Evolutionary conservation across 2,888 invertebrate genomes (phyloP), one percentile per base, ranked within the genome.

Genomic region (Clanis bilineata): DNA sequence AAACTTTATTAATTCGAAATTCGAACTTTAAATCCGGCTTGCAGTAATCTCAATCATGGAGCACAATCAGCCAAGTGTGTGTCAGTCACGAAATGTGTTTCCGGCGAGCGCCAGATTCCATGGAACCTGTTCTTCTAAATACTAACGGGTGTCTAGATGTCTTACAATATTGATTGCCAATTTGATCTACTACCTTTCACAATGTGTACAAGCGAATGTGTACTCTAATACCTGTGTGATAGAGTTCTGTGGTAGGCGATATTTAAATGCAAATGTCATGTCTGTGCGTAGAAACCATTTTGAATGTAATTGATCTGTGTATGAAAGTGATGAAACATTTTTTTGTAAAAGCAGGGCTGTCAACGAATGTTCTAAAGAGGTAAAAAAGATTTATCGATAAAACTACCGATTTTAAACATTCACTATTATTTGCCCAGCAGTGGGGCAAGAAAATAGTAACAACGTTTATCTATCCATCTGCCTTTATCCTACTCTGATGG

Each of bases 131-230:
- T 73, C 74, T 61, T 64, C 69, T 70, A 66, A 74, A 58, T 63
- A 71, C 76, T 79, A 79, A 79, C 79, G 79, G 78, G 67, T 64
- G 64, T 67, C 74, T 78, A 79, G 79, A 72, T 70, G 70, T 64
- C 44, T 68, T 62, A 67, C 65, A 69, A 66, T 71, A 73, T 75
- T 65, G 65, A 74, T 72, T 71, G 68, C 66, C 62, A 66, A 70
- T 65, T 67, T 57, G 43, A 43, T 57, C 18, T 9, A 45, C 45
- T 45, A 32, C 51, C 51, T 51, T 51, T 51, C 51, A 51, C 28
- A n/a, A 25, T 10, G 10, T 32, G 18, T 10, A 18, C 32, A 28
- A 51, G 1, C 15, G 22, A 56, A 54, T 15, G 3, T 15, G n/a
- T n/a, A 32, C 51, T 10, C 21, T 51, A 4, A 0, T 51, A 10